phyloP scores from a whole-genome alignment of 2,797 vertebrate genomes.

The Nannoperca australis region DNA sequence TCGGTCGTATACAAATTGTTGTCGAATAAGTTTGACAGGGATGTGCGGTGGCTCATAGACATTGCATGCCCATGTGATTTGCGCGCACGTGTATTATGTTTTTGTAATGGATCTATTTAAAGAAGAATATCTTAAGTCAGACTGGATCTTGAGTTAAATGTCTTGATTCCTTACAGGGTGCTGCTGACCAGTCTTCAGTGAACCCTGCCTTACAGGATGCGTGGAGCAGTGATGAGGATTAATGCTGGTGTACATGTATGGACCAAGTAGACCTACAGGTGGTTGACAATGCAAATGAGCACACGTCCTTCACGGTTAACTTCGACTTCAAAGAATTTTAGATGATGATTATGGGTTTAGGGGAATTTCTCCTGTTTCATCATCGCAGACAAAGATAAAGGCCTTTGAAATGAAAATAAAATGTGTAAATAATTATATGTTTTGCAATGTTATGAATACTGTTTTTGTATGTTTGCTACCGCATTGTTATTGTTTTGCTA shows the following conservation, averaged over 20 bases:
- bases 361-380: neutral
- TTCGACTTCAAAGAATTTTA: neutral
- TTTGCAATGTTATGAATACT: slow-evolving; percentile 3
- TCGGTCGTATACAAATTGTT: neutral
- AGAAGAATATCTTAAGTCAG: neutral
- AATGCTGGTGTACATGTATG: slow-evolving; percentile 53
- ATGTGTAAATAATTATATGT: slow-evolving; percentile 35
- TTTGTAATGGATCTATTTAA: neutral
- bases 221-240: slow-evolving; percentile 97
- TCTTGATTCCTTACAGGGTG: slow-evolving; percentile 63
- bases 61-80: neutral
- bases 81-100: neutral
- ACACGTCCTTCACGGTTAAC: neutral
- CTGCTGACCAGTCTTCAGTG: slow-evolving; percentile 72
- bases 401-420: slow-evolving; percentile 29
- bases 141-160: slow-evolving; percentile 12
- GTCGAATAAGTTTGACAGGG: neutral
- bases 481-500: neutral
- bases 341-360: neutral
- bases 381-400: neutral
- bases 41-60: neutral
- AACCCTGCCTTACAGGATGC: slow-evolving; percentile 92
- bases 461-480: slow-evolving; percentile 39
- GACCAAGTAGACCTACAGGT: neutral
- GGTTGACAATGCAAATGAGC: slow-evolving; percentile 14